Conservation (phyloP, 2,888 invertebrate species). For the Dendrolimus pini region DNA sequence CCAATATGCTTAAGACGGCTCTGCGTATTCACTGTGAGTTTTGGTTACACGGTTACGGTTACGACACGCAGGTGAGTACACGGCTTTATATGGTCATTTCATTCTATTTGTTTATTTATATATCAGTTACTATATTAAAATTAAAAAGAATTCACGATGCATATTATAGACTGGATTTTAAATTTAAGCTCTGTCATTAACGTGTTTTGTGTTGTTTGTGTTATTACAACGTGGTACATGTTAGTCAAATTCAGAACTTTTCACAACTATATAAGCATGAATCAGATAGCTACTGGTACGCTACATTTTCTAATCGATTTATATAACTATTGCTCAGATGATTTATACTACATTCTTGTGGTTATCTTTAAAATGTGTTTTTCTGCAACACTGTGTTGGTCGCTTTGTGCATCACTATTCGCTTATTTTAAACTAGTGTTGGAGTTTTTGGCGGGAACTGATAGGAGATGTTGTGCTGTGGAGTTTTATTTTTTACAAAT, state of each 20-base stretch:
- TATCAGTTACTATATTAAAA: too few species aligned
- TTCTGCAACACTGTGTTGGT: constrained; percentile 14
- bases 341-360: neutral
- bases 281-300: constrained; percentile 19
- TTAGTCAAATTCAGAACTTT: constrained; percentile 23
- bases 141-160: too few species aligned
- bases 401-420: constrained; percentile 14
- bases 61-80: too few species aligned
- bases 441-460: too few species aligned
- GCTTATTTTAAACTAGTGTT: constrained; percentile 21
- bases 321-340: neutral
- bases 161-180: too few species aligned
- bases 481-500: too few species aligned
- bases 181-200: constrained; percentile 12
- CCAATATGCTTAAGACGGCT: too few species aligned
- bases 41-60: too few species aligned
- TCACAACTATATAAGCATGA: constrained; percentile 19
- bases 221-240: constrained; percentile 17
- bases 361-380: constrained; percentile 6
- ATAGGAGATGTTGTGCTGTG: too few species aligned
- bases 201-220: constrained; percentile 13
- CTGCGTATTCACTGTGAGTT: too few species aligned
- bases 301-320: constrained; percentile 10
- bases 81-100: too few species aligned
- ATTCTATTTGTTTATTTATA: too few species aligned